Percentiles rank a stretch among this genome's conserved stretches.
Conservation (phyloP, 2,888 invertebrate genomes). For the Andrena chrysosceles region DNA sequence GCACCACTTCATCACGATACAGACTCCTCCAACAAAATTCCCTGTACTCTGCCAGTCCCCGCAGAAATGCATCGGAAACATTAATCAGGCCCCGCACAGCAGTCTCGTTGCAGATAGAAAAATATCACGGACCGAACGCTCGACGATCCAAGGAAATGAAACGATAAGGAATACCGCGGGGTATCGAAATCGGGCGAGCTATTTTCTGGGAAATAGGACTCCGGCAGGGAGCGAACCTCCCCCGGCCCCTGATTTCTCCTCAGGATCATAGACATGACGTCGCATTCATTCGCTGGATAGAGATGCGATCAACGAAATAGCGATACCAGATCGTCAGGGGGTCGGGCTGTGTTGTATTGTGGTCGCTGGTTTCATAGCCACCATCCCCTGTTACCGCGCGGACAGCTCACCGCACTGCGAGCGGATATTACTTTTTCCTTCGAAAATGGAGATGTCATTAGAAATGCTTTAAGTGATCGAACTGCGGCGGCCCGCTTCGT, state of each 20-base stretch:
- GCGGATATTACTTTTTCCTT: constrained; percentile 34
- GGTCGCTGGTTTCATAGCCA: neutral
- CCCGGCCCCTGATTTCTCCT: constrained; percentile 26
- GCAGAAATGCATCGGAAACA: constrained; percentile 8
- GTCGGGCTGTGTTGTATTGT: neutral
- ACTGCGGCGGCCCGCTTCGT: neutral
- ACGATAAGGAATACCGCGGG: constrained; percentile 35
- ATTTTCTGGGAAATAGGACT: constrained; percentile 46
- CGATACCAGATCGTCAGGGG: constrained; percentile 24
- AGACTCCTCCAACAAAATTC: neutral
- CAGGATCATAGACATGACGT: constrained; percentile 33
- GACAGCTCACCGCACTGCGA: neutral
- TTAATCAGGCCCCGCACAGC: constrained; percentile 23
- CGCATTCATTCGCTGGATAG: constrained; percentile 25
- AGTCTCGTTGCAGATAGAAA: constrained; percentile 34
- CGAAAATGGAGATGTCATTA: constrained; percentile 40
- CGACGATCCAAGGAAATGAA: constrained; percentile 48
- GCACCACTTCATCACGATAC: neutral
- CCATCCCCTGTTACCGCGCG: neutral
- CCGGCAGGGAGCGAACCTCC: constrained; percentile 1
- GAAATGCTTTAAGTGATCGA: constrained; percentile 24
- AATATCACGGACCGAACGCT: constrained; percentile 21
- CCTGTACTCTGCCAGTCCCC: neutral
- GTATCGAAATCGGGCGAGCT: constrained; percentile 36
- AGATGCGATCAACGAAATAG: constrained; percentile 41